These are phyloP conservation scores for Cyphomyrmex costatus DNA, from an alignment of 1,140 invertebrate genomes.

Conservation along the genomic window DNA sequence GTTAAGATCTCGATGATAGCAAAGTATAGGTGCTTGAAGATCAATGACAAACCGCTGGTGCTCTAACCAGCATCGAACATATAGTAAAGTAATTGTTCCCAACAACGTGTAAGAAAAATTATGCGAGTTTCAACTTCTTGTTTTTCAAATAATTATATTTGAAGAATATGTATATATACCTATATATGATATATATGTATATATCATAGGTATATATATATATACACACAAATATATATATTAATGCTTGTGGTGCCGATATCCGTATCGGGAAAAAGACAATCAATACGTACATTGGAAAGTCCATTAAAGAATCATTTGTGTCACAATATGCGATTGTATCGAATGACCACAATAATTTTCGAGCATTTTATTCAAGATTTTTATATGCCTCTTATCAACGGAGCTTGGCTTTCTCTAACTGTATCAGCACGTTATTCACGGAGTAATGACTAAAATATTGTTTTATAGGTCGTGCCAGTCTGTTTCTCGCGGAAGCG, in stretches of 20 bases:
- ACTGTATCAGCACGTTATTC: not conserved
- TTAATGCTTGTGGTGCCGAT: not conserved
- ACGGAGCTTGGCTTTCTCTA: not conserved
- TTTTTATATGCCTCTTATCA: not conserved
- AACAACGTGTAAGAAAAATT: not conserved
- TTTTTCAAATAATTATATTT: not conserved
- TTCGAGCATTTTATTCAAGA: not conserved
- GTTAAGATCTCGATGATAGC: conserved; percentile 57
- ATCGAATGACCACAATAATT: not conserved
- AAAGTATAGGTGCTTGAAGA: conserved; percentile 18
- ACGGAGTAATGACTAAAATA: conserved; percentile 1
- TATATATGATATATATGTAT: too few relatives aligned
- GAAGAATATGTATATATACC: too few relatives aligned
- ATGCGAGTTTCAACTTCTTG: not conserved
- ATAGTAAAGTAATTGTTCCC: conserved; percentile 1
- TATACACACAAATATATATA: too few relatives aligned
- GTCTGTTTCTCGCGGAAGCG: conserved; percentile 36
- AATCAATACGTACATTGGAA: not conserved
- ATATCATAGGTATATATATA: too few relatives aligned
- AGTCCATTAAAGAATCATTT: not conserved
- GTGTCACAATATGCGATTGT: not conserved
- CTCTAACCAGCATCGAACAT: conserved; percentile 6
- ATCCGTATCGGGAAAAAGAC: not conserved
- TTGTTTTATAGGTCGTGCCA: not conserved
- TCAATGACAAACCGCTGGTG: conserved; percentile 42